Evolutionary conservation across 2,888 invertebrate genomes (phyloP), one percentile per base, ranked within the genome.

Genomic region (Parapristionchus giblindavisi): DNA sequence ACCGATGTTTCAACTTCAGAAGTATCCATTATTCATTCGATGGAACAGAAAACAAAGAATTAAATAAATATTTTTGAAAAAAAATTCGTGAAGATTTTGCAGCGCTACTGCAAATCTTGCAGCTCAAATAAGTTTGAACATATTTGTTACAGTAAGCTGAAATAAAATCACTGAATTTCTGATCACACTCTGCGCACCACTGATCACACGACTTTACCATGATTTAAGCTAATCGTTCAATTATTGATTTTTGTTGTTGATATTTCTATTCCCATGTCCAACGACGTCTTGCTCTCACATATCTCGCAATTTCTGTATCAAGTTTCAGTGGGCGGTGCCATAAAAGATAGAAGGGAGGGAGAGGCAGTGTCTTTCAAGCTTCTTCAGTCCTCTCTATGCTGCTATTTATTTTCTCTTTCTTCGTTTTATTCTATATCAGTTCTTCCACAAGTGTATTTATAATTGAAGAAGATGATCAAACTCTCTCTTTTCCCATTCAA

Each of bases 401-500:
- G 51, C 24, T 32, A 34, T 51, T 66, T 51, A 14, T 71, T 36
- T n/a, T 52, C 4, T 29, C 32, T 3, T 60, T 8, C 21, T 27
- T 60, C 29, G 11, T 60, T 1, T 48, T 17, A 27, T 43, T 43
- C 0, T 36, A 58, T 27, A 21, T 2, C 48, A 17, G 1, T n/a
- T n/a, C 3, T 72, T 40, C 72, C 14, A 27, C 32, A 38, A 72
- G 72, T 40, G 72, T 60, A 14, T 72, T 72, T 29, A 24, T 72
- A 14, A 52, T 72, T 21, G 72, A 72, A 8, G 72, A 72, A 40
- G 72, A 72, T 43, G 72, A 72, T 14, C 58, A 72, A 27, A 72
- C 72, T 0, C 36, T 72, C n/a, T 40, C 72, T n/a, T 72, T 72
- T 24, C 72, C 72, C 29, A 58, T 72, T 43, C 72, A 72, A n/a